phyloP scores from a whole-genome alignment of 2,888 invertebrate species.

The Charanyca ferruginea region DNA sequence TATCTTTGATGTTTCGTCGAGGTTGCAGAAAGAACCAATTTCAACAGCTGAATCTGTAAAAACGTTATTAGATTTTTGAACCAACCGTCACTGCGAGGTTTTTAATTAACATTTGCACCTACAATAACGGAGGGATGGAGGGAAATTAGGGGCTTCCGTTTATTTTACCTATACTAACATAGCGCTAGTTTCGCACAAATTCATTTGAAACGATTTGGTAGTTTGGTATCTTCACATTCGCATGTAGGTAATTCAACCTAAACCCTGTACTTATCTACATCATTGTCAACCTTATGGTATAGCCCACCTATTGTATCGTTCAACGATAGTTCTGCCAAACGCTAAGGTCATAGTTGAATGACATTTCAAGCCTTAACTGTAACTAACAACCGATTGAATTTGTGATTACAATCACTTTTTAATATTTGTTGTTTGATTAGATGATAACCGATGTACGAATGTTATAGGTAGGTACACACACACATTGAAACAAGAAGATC shows the following conservation, averaged over 20 bases:
- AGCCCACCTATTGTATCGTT: slow-evolving; percentile 26
- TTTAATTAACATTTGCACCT: not conserved
- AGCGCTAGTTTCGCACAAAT: too few species aligned
- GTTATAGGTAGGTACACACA: not conserved
- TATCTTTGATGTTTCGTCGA: not conserved
- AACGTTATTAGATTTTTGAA: too few species aligned
- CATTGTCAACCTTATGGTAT: not conserved
- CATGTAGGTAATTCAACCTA: not conserved
- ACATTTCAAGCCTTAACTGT: slow-evolving; percentile 39
- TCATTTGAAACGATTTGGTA: not conserved
- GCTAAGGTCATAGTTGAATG: slow-evolving; percentile 59
- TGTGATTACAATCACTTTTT: slow-evolving; percentile 36
- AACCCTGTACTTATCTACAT: not conserved
- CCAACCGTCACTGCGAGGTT: too few species aligned
- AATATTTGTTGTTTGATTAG: slow-evolving; percentile 44
- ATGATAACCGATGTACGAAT: slow-evolving; percentile 24
- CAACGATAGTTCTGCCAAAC: slow-evolving; percentile 49
- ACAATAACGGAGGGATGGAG: not conserved
- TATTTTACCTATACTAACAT: not conserved
- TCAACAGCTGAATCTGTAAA: not conserved
- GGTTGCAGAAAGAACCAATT: not conserved
- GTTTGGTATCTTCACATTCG: not conserved
- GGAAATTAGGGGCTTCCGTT: not conserved
- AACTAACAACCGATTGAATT: slow-evolving; percentile 42
- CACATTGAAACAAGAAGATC: not conserved